These are phyloP conservation scores for Diorhabda sublineata DNA, from an alignment of 1,140 invertebrate species.

Conservation along the genomic window DNA sequence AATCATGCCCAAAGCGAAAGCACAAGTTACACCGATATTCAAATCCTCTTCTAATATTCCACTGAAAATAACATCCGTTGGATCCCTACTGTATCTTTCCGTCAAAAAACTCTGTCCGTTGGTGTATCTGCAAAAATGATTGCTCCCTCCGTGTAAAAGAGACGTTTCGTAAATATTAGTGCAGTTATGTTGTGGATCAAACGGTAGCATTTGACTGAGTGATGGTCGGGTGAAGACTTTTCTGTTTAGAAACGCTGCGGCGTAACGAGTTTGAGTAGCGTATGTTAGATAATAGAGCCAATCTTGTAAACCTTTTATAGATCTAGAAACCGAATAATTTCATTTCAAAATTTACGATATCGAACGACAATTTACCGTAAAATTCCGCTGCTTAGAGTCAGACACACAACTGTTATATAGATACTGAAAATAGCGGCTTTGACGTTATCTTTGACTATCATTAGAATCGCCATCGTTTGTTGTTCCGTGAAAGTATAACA, in stretches of 20 bases:
- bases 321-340: slow-evolving; percentile 47
- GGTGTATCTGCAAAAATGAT: slow-evolving; percentile 55
- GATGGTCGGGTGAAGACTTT: slow-evolving; percentile 60
- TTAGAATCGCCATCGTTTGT: slow-evolving; percentile 73
- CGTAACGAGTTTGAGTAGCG: slow-evolving; percentile 71
- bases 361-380: slow-evolving; percentile 55
- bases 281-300: slow-evolving; percentile 78
- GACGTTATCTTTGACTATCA: slow-evolving; percentile 74
- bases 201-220: slow-evolving; percentile 51
- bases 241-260: slow-evolving; percentile 65
- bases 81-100: slow-evolving; percentile 66
- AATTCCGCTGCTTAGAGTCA: slow-evolving; percentile 74
- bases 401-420: slow-evolving; percentile 67
- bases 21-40: slow-evolving; percentile 79
- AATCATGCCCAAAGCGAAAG: slow-evolving; percentile 74
- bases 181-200: slow-evolving; percentile 52
- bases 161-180: slow-evolving; percentile 52
- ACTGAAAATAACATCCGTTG: slow-evolving; percentile 55
- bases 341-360: background rate
- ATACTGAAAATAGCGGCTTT: slow-evolving; percentile 71
- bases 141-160: slow-evolving; percentile 41
- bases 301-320: slow-evolving; percentile 68
- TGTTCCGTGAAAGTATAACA: slow-evolving; percentile 81
- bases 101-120: slow-evolving; percentile 69
- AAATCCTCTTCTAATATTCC: slow-evolving; percentile 65